Evolutionary conservation across 2,797 vertebrate genomes (phyloP), one percentile per base, ranked within the genome.

Genomic region (Coendou prehensilis): DNA sequence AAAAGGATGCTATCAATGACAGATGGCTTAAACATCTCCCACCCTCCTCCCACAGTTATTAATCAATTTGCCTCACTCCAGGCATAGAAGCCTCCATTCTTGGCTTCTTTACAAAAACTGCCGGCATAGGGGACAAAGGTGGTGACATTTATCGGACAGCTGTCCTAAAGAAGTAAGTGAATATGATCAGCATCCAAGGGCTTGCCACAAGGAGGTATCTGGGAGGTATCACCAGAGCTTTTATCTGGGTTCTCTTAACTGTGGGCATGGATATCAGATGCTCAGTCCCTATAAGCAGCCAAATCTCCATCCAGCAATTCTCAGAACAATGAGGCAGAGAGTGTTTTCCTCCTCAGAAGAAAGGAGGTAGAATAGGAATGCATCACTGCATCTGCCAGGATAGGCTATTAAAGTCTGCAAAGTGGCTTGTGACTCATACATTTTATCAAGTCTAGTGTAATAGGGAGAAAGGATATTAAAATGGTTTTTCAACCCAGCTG

Each of bases 71-170:
- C 91, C 91, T 92, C 89, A 89, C 61, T 83, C 96, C 78, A 50
- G 11, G 91, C 96, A 85, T 0, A 94, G 81, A 80, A 92, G 69
- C 64, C 78, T 96, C 50, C 37, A 20, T 63, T 89, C 80, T 82
- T 93, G 89, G 97, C 78, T 86, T 90, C 85, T 89, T 69, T 93
- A 95, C 54, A 92, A 85, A 75, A 91, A 61, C 52, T 84, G 76
- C 84, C 61, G 30, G 78, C 81, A 94, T 1, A 45, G 81, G 84
- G 5, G n/a, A 93, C 89, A 93, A 87, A 87, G 84, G 85, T 87
- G 71, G 59, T 90, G 93, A 78, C 85, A 81, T 37, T 88, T 89
- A 75, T 18, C 47, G 47, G 45, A 67, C 89, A 90, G 88, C 76
- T 85, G 76, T 91, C 87, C 76, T n/a, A n/a, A 57, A 93, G 75